A percentile compares a stretch with the other conserved stretches of the same genome.
These are phyloP conservation scores for Drosophila oshimai DNA, from an alignment of 1,140 invertebrate genomes.

Conservation along the genomic window DNA sequence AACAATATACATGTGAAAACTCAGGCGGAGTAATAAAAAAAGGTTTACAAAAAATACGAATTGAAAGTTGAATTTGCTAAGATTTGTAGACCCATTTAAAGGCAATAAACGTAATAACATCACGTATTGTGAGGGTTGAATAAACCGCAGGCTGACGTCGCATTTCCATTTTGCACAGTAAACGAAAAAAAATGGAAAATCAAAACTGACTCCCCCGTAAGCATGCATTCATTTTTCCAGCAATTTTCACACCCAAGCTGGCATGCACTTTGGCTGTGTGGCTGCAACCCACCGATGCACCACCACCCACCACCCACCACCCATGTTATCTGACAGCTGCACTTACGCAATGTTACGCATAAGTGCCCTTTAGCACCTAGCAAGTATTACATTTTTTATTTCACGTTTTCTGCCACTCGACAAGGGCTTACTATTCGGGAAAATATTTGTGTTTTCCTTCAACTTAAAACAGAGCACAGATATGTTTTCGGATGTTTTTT, in stretches of 20 bases:
- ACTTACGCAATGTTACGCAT: conserved; percentile 70
- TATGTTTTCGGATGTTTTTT: not conserved
- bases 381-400: conserved; percentile 29
- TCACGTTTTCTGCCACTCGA: not conserved
- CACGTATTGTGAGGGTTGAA: conserved; percentile 18
- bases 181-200: conserved; percentile 23
- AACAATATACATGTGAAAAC: not conserved
- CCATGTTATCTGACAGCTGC: conserved; percentile 55
- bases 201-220: conserved; percentile 17
- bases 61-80: not conserved
- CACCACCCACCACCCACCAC: not conserved
- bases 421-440: conserved; percentile 14
- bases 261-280: conserved; percentile 64
- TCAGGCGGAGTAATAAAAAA: not conserved
- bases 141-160: conserved; percentile 10
- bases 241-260: conserved; percentile 76
- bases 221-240: conserved; percentile 56
- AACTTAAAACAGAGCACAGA: not conserved
- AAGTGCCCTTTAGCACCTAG: conserved; percentile 38
- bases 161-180: conserved; percentile 12
- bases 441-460: conserved; percentile 15
- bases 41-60: conserved; percentile 5
- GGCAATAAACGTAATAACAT: conserved; percentile 16
- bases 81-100: not conserved
- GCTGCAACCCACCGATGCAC: not conserved